Base-by-base conservation (phyloP, 2,888 invertebrate genomes). In the Scaptomyza parva region DNA sequence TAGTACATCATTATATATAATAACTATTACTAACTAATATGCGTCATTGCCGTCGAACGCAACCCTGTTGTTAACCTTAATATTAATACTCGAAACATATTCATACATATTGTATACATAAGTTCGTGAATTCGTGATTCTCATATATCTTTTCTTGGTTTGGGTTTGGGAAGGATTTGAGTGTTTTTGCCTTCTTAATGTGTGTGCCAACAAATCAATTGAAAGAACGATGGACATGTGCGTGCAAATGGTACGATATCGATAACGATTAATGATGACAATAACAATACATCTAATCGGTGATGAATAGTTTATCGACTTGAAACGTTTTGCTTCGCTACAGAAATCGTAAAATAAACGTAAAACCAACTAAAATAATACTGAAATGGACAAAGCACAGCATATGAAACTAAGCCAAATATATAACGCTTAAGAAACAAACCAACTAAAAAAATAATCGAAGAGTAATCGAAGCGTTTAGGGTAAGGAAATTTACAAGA, bases 231-330 rank as follows among this genome's bases (percentile, higher is more conserved):
- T 45, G 59, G 22, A 41, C 60, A 64, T 73, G 72, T 65, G 76
- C 73, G 77, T 73, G 73, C 73, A 76, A 62, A 61, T 64, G 76
- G 44, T 45, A 76, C 71, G 70, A 71, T 57, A 71, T 44, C 59
- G 57, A 65, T 48, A 52, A 44, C 55, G 65, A 60, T 55, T 24
- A 70, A 76, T 70, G 58, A 76, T 70, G 58, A 62, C 50, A 53
- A 54, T 70, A 64, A 63, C 54, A 76, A 57, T 70, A 73, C 73
- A 73, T 61, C 65, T 71, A 73, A 73, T 65, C 65, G 18, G 76
- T 60, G 71, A 60, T 48, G 54, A 26, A 51, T 55, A 69, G 14
- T 37, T 70, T 14, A 48, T 24, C 28, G 52, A 54, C 37, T 20
- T 30, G 30, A 11, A 48, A 22, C 47, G 30, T 47, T 47, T 17